These are phyloP conservation scores for Thalpophila matura DNA, from an alignment of 2,888 invertebrate genomes.

Conservation along the genomic window DNA sequence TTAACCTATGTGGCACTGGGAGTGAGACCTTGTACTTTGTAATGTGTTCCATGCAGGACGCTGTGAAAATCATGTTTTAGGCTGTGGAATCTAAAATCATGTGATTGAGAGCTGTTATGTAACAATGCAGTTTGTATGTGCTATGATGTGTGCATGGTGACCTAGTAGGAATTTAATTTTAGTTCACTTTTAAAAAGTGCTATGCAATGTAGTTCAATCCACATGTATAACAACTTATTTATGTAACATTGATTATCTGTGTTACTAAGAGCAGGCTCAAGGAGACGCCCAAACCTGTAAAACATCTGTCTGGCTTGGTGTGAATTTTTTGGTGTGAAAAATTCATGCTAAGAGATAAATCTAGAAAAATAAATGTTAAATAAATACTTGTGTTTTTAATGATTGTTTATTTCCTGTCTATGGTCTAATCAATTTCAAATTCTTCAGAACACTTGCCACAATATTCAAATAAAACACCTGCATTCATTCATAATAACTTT, in stretches of 20 bases:
- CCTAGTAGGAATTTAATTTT: constrained; percentile 69
- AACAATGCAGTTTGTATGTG: constrained; percentile 76
- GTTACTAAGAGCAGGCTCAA: constrained; percentile 44
- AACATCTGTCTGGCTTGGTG: constrained; percentile 73
- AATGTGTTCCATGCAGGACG: constrained; percentile 63
- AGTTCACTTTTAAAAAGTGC: constrained; percentile 73
- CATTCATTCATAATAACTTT: constrained; percentile 6
- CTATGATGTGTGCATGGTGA: constrained; percentile 75
- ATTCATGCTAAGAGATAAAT: constrained; percentile 78
- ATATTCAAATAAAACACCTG: background rate
- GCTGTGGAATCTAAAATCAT: constrained; percentile 81
- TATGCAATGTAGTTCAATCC: constrained; percentile 70
- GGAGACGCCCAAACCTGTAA: constrained; percentile 55
- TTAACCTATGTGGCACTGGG: constrained; percentile 67
- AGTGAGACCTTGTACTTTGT: constrained; percentile 75
- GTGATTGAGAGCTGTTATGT: constrained; percentile 85
- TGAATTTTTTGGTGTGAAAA: constrained; percentile 85
- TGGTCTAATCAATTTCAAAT: constrained; percentile 30
- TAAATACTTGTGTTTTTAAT: constrained; percentile 68
- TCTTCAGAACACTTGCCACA: background rate
- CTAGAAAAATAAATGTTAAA: constrained; percentile 80
- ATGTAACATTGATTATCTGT: constrained; percentile 50
- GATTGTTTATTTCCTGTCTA: constrained; percentile 40
- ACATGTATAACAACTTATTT: constrained; percentile 58
- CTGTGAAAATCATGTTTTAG: constrained; percentile 71